Percentiles rank a stretch among this genome's conserved stretches.
phyloP scores from a whole-genome alignment of 37 sponge, comb jelly and placozoan genomes.

The Mnemiopsis leidyi region DNA sequence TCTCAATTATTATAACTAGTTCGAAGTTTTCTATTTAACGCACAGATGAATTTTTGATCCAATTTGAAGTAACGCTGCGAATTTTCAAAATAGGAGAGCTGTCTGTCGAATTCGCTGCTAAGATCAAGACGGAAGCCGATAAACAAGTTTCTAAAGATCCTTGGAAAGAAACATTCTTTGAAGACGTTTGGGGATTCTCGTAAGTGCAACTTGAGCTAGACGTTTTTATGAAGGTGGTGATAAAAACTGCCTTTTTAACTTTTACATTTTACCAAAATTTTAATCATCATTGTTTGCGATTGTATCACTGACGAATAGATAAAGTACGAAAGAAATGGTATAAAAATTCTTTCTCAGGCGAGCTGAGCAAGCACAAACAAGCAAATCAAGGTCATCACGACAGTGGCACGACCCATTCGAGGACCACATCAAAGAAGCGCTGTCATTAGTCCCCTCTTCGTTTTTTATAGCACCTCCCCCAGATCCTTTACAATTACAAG shows the following conservation, averaged over 20 bases:
- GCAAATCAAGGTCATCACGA: background rate
- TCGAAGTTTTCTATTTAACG: no score
- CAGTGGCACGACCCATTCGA: constrained; percentile 34
- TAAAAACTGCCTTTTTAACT: no score
- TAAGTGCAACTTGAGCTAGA: no score
- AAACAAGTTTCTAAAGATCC: constrained; percentile 9
- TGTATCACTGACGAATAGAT: no score
- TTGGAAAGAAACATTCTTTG: constrained; percentile 48
- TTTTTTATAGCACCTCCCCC: background rate
- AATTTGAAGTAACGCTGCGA: no score
- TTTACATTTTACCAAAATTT: no score
- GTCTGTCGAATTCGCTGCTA: constrained; percentile 15
- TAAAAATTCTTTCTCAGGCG: background rate
- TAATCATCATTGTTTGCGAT: no score
- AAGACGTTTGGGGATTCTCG: constrained; percentile 52
- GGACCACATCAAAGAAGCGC: constrained; percentile 33
- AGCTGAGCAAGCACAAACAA: background rate
- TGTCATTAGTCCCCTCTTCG: background rate
- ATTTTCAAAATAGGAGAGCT: constrained; percentile 51
- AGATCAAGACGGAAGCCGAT: constrained; percentile 14
- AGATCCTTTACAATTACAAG: constrained; percentile 12
- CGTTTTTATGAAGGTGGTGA: no score
- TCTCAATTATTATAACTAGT: no score
- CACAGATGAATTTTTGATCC: no score
- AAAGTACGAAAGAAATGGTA: no score